Conservation (phyloP, 2,113 vertebrate genomes). For the Rhinolophus sinicus region DNA sequence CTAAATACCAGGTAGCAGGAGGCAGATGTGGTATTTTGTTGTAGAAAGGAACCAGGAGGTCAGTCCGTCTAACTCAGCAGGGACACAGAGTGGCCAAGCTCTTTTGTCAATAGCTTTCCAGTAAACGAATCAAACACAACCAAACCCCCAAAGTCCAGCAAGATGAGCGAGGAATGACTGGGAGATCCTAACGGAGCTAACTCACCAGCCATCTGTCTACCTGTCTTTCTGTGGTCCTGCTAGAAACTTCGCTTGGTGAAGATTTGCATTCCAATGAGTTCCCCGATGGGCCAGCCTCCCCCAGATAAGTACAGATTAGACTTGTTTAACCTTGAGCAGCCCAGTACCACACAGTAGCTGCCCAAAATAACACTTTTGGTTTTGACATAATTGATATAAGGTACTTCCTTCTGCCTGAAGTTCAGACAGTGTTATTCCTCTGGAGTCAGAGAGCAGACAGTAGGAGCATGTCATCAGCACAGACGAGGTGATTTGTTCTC, state of each 20-base stretch:
- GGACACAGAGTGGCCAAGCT: rapidly evolving
- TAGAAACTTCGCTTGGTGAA: neutral
- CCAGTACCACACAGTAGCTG: neutral
- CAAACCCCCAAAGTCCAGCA: neutral
- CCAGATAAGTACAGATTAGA: neutral
- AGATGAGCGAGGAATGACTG: neutral
- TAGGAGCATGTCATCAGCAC: neutral
- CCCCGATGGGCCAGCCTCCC: too few relatives aligned
- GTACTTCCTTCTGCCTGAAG: neutral
- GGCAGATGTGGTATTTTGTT: neutral
- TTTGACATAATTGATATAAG: neutral
- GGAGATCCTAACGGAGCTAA: neutral
- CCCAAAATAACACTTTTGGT: neutral
- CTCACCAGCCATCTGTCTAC: neutral
- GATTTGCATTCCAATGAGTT: neutral
- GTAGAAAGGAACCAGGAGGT: neutral
- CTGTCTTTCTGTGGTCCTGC: neutral
- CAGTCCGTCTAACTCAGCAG: neutral
- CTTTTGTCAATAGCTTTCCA: neutral
- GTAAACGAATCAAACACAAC: neutral
- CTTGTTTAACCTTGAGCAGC: neutral
- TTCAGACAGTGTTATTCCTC: neutral
- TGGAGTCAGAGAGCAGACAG: neutral
- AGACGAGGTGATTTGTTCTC: neutral
- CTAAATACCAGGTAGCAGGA: neutral